Conservation (phyloP, 2,888 invertebrate genomes). For the Pelosia muscerda region DNA sequence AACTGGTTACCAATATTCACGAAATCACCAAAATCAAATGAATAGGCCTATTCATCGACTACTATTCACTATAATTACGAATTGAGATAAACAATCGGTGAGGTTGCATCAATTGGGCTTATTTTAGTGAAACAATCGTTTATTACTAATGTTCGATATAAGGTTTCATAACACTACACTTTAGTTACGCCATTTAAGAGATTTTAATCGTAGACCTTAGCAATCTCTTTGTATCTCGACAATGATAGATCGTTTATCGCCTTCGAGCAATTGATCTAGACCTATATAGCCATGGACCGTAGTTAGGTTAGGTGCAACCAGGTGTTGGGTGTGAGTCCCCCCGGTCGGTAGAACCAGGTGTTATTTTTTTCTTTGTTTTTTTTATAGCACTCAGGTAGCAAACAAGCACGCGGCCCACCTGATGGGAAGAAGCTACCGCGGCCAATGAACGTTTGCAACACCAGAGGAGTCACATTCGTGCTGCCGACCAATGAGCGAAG, state of each 20-base stretch:
- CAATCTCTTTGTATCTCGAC: conserved; percentile 52
- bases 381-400: too few relatives aligned
- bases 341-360: too few relatives aligned
- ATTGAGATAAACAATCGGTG: neutral
- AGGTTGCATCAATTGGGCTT: conserved; percentile 26
- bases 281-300: conserved; percentile 67
- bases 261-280: conserved; percentile 61
- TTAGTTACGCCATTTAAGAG: conserved; percentile 15
- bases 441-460: too few relatives aligned
- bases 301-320: neutral
- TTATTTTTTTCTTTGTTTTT: too few relatives aligned
- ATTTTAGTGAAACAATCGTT: conserved; percentile 40
- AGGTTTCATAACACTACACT: conserved; percentile 46
- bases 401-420: too few relatives aligned
- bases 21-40: neutral
- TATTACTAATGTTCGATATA: conserved; percentile 37
- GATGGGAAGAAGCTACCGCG: too few relatives aligned
- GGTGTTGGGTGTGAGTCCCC: neutral
- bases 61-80: neutral
- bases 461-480: too few relatives aligned
- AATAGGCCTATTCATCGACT: neutral
- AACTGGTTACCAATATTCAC: neutral
- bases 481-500: too few relatives aligned
- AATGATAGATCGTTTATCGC: conserved; percentile 43
- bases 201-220: conserved; percentile 44